Conservation (phyloP, 2,797 vertebrate species). For the Mus minutoides region DNA sequence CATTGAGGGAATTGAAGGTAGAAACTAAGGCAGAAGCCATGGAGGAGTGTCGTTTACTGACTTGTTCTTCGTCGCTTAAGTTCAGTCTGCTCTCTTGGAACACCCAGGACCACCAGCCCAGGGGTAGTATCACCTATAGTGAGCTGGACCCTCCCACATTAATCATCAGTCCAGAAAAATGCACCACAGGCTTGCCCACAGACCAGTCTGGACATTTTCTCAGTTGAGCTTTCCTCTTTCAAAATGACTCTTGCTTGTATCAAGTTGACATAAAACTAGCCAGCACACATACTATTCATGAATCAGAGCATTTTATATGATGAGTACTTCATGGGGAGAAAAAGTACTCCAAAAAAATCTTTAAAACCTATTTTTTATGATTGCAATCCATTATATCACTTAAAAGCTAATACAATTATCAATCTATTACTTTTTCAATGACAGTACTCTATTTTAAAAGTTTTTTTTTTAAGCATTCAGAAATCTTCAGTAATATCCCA, state of each 20-base stretch:
- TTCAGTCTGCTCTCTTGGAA: not conserved
- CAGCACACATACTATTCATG: not conserved
- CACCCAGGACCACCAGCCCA: not conserved
- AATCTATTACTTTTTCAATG: conserved; percentile 17
- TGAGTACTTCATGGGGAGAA: not conserved
- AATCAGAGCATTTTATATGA: not conserved
- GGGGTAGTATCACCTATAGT: not conserved
- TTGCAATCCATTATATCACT: not conserved
- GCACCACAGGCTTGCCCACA: not conserved
- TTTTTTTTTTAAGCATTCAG: not conserved
- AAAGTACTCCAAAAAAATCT: not conserved
- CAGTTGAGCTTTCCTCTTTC: not conserved
- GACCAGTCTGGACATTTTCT: not conserved
- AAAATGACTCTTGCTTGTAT: not conserved
- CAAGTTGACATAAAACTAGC: not conserved
- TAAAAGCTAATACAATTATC: not conserved
- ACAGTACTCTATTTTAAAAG: conserved; percentile 30
- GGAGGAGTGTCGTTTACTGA: not conserved
- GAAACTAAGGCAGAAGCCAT: not conserved
- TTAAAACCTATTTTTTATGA: conserved; percentile 10
- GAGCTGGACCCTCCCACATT: not conserved
- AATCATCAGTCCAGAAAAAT: not conserved
- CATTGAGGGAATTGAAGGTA: not conserved
- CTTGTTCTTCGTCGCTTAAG: not conserved
- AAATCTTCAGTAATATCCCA: not conserved